These are phyloP conservation scores for Oreortyx pictus DNA, from an alignment of 2,797 vertebrate genomes.

Conservation along the genomic window DNA sequence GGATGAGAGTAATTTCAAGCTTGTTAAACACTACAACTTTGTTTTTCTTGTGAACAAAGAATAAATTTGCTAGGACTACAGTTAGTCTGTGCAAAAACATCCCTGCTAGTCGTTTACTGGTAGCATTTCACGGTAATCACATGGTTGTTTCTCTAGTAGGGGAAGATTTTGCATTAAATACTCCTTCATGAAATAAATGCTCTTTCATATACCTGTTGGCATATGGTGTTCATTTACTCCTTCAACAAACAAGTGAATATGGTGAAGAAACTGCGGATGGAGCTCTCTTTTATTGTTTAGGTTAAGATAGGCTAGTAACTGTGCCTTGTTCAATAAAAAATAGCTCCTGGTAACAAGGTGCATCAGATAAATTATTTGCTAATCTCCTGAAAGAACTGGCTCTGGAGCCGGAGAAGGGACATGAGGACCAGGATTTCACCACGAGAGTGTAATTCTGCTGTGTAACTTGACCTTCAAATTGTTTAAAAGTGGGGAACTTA, in stretches of 20 bases:
- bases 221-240: not conserved
- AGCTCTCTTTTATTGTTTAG: not conserved
- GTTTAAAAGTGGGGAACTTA: not conserved
- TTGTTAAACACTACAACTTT: not conserved
- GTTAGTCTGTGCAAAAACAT: not conserved
- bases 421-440: not conserved
- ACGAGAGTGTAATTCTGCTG: conserved; percentile 38
- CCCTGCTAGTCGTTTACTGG: not conserved
- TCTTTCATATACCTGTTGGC: not conserved
- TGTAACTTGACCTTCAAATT: conserved; percentile 1
- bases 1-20: not conserved
- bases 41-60: not conserved
- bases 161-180: not conserved
- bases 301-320: not conserved
- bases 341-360: not conserved
- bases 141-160: not conserved
- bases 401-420: not conserved
- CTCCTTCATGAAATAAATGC: not conserved
- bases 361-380: not conserved
- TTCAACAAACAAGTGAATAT: not conserved
- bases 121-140: not conserved
- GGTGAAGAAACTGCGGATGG: not conserved
- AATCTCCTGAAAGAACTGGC: not conserved
- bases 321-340: not conserved
- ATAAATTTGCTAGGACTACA: not conserved